Base-by-base conservation (phyloP, 2,113 vertebrate species). In the Rhodinocichla rosea region DNA sequence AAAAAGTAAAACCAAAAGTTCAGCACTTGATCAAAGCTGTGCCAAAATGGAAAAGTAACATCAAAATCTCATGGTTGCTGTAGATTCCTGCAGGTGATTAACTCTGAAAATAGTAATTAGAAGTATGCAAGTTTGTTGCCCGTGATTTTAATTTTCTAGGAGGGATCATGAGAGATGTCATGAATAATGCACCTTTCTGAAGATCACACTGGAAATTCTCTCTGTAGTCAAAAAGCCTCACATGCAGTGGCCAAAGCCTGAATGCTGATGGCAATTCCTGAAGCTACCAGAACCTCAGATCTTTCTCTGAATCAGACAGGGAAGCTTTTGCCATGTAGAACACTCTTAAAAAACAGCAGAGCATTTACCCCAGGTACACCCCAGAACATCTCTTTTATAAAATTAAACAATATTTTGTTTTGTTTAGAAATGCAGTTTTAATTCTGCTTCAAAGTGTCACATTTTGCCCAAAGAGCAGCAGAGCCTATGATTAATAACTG, bases 141-240 rank as follows among this genome's bases (percentile, higher is more conserved):
- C 17, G 0, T 5, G 44, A 94, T 71, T 92, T 86, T 65, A 47
- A 90, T 86, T 93, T 70, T 64, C 79, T 39, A 76, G 84, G 53
- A 94, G 86, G 74, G 78, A 60, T 85, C 27, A 13, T 0, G 50
- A 83, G 44, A 59, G 80, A 33, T 75, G 67, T 44, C 42, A 75
- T 21, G 55, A 93, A 80, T 65, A 94, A 83, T 37, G 59, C 8
- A 8, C 19, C 44, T n/a, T 69, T 83, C 50, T 60, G 79, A 96
- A 93, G 75, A 91, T 71, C 76, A 52, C 85, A 70, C 79, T 56
- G 85, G 77, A 83, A 93, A 90, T 78, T 83, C 71, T 69, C 90
- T 77, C 78, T 87, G 13, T 45, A 76, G 69, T 70, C 87, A 65
- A 50, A 83, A 91, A 83, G 83, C 32, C 69, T 62, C 89, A 18